A percentile compares a stretch with the other conserved stretches of the same genome.
Evolutionary conservation across 2,888 invertebrate species (phyloP).

Genomic region (Cistogaster globosa): DNA sequence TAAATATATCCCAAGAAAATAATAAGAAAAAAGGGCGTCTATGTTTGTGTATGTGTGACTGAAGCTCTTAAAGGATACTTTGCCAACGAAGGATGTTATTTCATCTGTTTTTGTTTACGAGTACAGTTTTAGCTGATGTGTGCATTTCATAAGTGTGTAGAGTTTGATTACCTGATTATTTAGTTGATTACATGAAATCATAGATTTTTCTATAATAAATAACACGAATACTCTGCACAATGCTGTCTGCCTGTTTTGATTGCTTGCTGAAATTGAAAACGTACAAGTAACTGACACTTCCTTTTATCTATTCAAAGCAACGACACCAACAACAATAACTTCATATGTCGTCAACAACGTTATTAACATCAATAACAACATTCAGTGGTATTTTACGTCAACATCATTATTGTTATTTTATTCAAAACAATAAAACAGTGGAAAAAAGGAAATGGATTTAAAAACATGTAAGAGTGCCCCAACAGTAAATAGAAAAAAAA

Average conservation of each 20-base stretch:
- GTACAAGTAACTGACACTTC: background rate
- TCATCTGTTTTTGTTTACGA: background rate
- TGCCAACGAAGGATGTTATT: constrained; percentile 33
- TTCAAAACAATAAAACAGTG: constrained; percentile 18
- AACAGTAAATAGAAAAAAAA: no score
- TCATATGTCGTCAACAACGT: constrained; percentile 21
- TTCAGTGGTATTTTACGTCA: constrained; percentile 40
- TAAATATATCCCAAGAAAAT: constrained; percentile 19
- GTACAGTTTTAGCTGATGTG: background rate
- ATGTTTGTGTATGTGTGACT: background rate
- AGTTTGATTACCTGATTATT: background rate
- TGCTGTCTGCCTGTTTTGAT: no score
- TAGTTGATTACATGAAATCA: constrained; percentile 33
- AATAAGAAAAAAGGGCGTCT: background rate
- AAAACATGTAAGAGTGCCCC: no score
- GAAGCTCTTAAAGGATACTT: constrained; percentile 22
- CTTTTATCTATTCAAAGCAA: constrained; percentile 11
- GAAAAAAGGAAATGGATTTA: background rate
- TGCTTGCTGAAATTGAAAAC: background rate
- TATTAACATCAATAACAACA: constrained; percentile 2
- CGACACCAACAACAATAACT: background rate
- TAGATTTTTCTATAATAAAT: constrained; percentile 31
- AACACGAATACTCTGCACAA: constrained; percentile 8
- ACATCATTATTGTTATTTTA: background rate
- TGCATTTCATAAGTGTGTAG: background rate